Percentiles rank a stretch among this genome's conserved stretches.
phyloP scores from a whole-genome alignment of 2,888 invertebrate species.

The Dichetophora obliterata region DNA sequence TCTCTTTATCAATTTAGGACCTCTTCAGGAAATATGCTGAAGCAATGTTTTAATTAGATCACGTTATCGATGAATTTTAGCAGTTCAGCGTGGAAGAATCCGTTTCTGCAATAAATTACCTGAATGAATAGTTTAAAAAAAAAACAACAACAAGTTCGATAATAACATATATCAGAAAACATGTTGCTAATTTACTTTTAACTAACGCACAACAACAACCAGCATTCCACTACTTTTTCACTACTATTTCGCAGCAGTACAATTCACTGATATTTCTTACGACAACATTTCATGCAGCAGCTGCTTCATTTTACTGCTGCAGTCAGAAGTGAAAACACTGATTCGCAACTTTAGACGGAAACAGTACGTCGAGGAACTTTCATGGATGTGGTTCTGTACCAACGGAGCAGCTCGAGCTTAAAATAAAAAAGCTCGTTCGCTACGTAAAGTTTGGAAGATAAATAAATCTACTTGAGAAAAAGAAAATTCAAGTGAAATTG shows the following conservation, averaged over 20 bases:
- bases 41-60: too few species aligned
- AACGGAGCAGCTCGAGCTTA: neutral
- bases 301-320: neutral
- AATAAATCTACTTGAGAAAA: neutral
- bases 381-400: neutral
- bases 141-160: too few species aligned
- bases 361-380: conserved; percentile 11
- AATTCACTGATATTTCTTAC: neutral
- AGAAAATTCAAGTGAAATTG: neutral
- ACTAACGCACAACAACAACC: too few species aligned
- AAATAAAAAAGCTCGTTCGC: neutral
- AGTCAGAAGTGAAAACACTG: neutral
- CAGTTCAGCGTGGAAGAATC: neutral
- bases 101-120: neutral
- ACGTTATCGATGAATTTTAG: too few species aligned
- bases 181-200: too few species aligned
- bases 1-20: too few species aligned
- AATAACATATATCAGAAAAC: too few species aligned
- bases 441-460: neutral
- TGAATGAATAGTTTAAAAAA: too few species aligned
- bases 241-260: neutral
- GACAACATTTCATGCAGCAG: neutral
- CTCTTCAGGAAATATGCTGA: too few species aligned
- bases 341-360: neutral
- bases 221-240: neutral